These are phyloP conservation scores for Aquatica leii DNA, from an alignment of 2,888 invertebrate genomes.

Conservation along the genomic window DNA sequence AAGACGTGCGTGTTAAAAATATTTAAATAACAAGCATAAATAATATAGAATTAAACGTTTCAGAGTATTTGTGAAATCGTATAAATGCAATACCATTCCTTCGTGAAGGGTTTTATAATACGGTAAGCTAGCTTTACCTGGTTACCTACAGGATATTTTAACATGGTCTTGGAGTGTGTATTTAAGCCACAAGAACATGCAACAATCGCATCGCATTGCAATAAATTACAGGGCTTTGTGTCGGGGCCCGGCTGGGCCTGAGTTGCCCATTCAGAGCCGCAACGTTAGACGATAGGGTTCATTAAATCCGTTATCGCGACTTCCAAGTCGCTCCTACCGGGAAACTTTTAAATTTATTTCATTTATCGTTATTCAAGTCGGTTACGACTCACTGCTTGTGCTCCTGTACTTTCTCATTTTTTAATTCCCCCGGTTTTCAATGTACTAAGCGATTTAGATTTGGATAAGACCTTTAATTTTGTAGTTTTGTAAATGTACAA, in stretches of 20 bases:
- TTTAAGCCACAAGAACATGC: conserved; percentile 54
- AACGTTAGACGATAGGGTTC: conserved; percentile 59
- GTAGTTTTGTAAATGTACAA: conserved; percentile 4
- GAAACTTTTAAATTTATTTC: conserved; percentile 61
- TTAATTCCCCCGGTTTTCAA: conserved; percentile 25
- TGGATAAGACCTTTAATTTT: conserved; percentile 4
- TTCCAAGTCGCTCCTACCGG: conserved; percentile 55
- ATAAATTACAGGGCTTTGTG: conserved; percentile 58
- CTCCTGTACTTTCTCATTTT: conserved; percentile 36
- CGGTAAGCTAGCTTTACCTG: conserved; percentile 28
- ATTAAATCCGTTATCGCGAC: conserved; percentile 61
- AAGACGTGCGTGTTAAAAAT: no score
- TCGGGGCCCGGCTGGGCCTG: conserved; percentile 46
- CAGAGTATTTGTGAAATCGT: conserved; percentile 23
- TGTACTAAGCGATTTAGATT: conserved; percentile 23
- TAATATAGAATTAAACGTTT: conserved; percentile 27
- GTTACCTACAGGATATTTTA: conserved; percentile 32
- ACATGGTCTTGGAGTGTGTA: conserved; percentile 39
- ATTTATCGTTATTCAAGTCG: conserved; percentile 57
- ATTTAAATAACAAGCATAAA: conserved; percentile 26
- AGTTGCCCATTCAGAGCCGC: conserved; percentile 50
- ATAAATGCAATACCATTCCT: conserved; percentile 31
- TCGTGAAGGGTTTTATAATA: conserved; percentile 27
- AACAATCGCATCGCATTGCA: conserved; percentile 56
- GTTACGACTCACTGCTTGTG: conserved; percentile 35